Evolutionary conservation across 2,888 invertebrate genomes (phyloP), one percentile per base, ranked within the genome.

Genomic region (Caenorhabditis becei): DNA sequence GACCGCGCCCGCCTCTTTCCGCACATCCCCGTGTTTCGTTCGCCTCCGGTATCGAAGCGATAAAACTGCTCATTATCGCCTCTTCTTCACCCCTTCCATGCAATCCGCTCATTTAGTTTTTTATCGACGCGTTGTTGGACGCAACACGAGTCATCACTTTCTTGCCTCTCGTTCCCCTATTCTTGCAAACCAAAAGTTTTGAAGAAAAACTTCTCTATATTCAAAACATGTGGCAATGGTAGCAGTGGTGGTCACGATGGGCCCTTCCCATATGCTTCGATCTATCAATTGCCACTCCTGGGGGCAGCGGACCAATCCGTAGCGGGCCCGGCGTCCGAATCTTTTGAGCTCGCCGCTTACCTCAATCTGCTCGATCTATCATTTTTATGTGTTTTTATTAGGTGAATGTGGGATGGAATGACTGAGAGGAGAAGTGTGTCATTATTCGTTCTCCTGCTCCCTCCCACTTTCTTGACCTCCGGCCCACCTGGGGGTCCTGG

Each of bases 161-260:
- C 11, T 53, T 53, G 1, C 16, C 7, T 18, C 26, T 54, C 18
- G 26, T 32, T n/a, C 47, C 47, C 10, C 18, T 10, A 5, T 47
- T 20, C 47, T 47, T 4, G 47, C 47, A 47, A 47, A 47, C 47
- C 2, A 47, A 47, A 47, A 47, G 20, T 47, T 47, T 47, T 16
- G 54, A 53, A n/a, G n/a, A 7, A 32, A 56, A 28, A 56, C 24
- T 51, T 26, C 14, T 32, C 54, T 28, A 58, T 32, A 69, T 69
- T 51, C 35, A 41, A 70, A 70, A 70, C 70, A 70, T 70, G 51
- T 70, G 70, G 70, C 35, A 28, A 37, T 51, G 18, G n/a, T 62
- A 16, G 44, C 3, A 2, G 8, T 14, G 41, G 10, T 41, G 41
- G 41, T 11, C 41, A 41, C 44, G 23, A 14, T 53, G 26, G 26